Percentiles rank a stretch among this genome's conserved stretches.
Evolutionary conservation across 2,797 vertebrate species (phyloP).

Genomic region (Capromys pilorides): DNA sequence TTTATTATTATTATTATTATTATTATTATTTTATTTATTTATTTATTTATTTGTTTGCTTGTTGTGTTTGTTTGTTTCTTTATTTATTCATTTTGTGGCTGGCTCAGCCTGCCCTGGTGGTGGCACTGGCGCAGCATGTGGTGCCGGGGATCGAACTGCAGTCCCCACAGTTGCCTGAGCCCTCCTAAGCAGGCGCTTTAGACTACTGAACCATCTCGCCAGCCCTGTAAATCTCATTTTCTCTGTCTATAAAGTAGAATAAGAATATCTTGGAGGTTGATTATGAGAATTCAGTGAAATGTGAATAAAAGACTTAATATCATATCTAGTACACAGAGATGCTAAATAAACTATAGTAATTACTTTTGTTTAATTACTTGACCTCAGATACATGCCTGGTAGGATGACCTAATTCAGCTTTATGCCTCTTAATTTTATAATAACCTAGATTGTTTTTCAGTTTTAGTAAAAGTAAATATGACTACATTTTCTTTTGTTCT

Average conservation of each 20-base stretch:
- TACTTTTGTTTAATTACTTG: conserved; percentile 28
- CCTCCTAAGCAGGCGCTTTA: too few relatives aligned
- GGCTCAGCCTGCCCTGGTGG: too few relatives aligned
- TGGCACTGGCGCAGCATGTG: too few relatives aligned
- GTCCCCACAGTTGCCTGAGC: too few relatives aligned
- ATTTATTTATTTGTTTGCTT: too few relatives aligned
- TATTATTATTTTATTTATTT: too few relatives aligned
- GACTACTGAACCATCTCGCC: too few relatives aligned
- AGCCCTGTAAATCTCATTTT: conserved; percentile 8
- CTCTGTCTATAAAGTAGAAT: not conserved
- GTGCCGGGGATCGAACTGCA: too few relatives aligned
- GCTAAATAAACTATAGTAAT: not conserved
- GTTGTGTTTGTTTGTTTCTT: too few relatives aligned
- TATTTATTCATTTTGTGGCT: too few relatives aligned
- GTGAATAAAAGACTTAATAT: not conserved
- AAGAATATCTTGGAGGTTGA: not conserved
- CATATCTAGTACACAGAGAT: not conserved
- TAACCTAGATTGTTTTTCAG: conserved; percentile 31
- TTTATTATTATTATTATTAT: too few relatives aligned
- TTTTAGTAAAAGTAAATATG: conserved; percentile 40
- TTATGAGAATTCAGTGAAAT: conserved; percentile 23
- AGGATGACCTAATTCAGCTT: not conserved
- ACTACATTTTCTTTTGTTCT: conserved; percentile 38
- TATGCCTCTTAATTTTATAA: not conserved
- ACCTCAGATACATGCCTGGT: not conserved